Evolutionary conservation across 1,140 invertebrate genomes (phyloP).

Genomic region (Drosophila ambigua): DNA sequence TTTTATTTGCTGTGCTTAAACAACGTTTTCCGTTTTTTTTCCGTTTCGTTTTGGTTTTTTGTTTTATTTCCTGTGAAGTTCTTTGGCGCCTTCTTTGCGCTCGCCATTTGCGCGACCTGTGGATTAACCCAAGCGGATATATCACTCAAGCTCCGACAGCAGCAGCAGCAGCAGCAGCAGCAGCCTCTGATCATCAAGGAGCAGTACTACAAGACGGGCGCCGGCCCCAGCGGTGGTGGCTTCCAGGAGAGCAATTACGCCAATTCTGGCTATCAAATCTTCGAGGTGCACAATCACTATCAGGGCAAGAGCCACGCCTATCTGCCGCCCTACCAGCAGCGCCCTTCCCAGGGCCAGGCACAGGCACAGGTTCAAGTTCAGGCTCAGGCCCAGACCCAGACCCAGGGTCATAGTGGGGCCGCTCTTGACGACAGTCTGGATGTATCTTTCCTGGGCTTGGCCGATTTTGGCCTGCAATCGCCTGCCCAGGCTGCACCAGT

Average conservation of each 20-base stretch:
- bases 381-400: slow-evolving; percentile 17
- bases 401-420: neutral
- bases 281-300: slow-evolving; percentile 77
- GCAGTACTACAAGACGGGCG: slow-evolving; percentile 30
- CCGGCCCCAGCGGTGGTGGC: neutral
- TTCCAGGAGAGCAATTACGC: slow-evolving; percentile 71
- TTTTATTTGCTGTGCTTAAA: neutral
- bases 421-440: slow-evolving; percentile 52
- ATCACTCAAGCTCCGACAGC: slow-evolving; percentile 57
- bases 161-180: slow-evolving; percentile 38
- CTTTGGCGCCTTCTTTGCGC: slow-evolving; percentile 52
- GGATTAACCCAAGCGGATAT: slow-evolving; percentile 64
- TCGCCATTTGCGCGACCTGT: slow-evolving; percentile 53
- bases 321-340: slow-evolving; percentile 58
- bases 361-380: slow-evolving; percentile 37
- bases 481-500: slow-evolving; percentile 4
- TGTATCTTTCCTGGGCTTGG: slow-evolving; percentile 61
- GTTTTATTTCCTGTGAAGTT: slow-evolving; percentile 42
- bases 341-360: slow-evolving; percentile 20
- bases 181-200: slow-evolving; percentile 21
- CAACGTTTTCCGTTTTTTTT: slow-evolving; percentile 6
- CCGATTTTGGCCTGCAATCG: slow-evolving; percentile 19
- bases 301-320: slow-evolving; percentile 46
- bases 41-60: slow-evolving; percentile 25
- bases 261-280: slow-evolving; percentile 72